Base-by-base conservation (phyloP, 1,140 invertebrate genomes). In the Paramacrobiotus metropolitanus region DNA sequence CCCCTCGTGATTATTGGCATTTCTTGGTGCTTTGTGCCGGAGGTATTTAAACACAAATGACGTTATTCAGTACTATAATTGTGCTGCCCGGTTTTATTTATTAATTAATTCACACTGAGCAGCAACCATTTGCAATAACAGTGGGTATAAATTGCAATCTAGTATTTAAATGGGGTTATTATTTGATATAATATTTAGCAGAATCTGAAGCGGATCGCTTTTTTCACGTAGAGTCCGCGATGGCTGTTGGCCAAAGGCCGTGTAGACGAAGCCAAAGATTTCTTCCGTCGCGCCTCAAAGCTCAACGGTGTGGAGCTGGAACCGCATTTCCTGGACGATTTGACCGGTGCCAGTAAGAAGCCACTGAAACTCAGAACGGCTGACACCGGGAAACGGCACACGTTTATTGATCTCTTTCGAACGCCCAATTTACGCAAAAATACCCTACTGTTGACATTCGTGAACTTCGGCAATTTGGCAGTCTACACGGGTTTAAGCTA, bases 1-100 rank as follows among this genome's bases (percentile, higher is more conserved):
- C 87, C 88, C 1, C 91, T 91, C 70, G 75, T 84, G 31, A 70
- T 40, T 9, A n/a, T 40, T 9, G 34, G 34, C 9, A 9, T 40
- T n/a, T 9, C 34, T 40, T 40, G 34, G 34, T 9, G 9, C 9
- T 40, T 40, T 40, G n/a, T 40, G n/a, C 34, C 34, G 9, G 34
- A 40, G n/a, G n/a, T n/a, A n/a, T n/a, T n/a, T n/a, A n/a, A n/a
- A n/a, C n/a, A n/a, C n/a, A n/a, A n/a, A n/a, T n/a, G n/a, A n/a
- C n/a, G n/a, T n/a, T n/a, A n/a, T n/a, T n/a, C n/a, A n/a, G n/a
- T n/a, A n/a, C n/a, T n/a, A n/a, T n/a, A n/a, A n/a, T n/a, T n/a
- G n/a, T n/a, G n/a, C n/a, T n/a, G n/a, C n/a, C n/a, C n/a, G n/a
- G n/a, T n/a, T n/a, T n/a, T n/a, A n/a, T n/a, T n/a, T n/a, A n/a